Evolutionary conservation across 2,113 vertebrate genomes (phyloP).

Genomic region (Nothobranchius furzeri): DNA sequence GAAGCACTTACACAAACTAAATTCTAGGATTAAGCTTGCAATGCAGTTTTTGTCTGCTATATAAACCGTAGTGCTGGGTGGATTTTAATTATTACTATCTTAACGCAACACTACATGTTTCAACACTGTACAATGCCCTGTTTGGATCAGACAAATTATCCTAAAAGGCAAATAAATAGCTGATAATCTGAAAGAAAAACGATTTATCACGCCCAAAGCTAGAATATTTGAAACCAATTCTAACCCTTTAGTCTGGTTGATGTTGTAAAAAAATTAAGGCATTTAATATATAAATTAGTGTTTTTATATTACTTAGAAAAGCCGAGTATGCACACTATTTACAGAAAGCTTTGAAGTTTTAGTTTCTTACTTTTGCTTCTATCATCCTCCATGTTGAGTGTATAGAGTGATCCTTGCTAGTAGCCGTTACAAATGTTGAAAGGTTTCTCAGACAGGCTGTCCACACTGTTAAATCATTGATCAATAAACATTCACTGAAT

Average conservation of each 20-base stretch:
- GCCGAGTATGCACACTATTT: constrained; percentile 54
- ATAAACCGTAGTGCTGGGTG: constrained; percentile 39
- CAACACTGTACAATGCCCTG: constrained; percentile 56
- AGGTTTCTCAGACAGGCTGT: constrained; percentile 60
- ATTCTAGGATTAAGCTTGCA: constrained; percentile 70
- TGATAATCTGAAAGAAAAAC: constrained; percentile 50
- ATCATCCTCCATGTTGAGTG: constrained; percentile 53
- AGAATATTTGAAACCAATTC: constrained; percentile 44
- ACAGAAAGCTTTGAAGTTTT: constrained; percentile 54
- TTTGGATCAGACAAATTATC: constrained; percentile 18
- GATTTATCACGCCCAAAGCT: constrained; percentile 49
- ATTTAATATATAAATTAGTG: constrained; percentile 71
- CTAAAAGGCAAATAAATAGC: constrained; percentile 15
- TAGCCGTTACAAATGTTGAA: constrained; percentile 49
- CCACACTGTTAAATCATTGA: constrained; percentile 68
- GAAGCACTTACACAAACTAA: constrained; percentile 36
- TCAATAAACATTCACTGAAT: constrained; percentile 78
- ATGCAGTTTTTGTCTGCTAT: constrained; percentile 52
- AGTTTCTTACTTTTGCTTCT: constrained; percentile 48
- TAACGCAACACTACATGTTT: constrained; percentile 89
- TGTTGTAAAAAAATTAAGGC: constrained; percentile 59
- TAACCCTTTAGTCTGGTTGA: constrained; percentile 47
- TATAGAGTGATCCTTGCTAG: constrained; percentile 59
- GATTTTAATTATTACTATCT: background rate
- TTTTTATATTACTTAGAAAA: constrained; percentile 56